Percentiles rank a stretch among this genome's conserved stretches.
Conservation (phyloP, 2,888 invertebrate genomes). For the Dolomedes plantarius region DNA sequence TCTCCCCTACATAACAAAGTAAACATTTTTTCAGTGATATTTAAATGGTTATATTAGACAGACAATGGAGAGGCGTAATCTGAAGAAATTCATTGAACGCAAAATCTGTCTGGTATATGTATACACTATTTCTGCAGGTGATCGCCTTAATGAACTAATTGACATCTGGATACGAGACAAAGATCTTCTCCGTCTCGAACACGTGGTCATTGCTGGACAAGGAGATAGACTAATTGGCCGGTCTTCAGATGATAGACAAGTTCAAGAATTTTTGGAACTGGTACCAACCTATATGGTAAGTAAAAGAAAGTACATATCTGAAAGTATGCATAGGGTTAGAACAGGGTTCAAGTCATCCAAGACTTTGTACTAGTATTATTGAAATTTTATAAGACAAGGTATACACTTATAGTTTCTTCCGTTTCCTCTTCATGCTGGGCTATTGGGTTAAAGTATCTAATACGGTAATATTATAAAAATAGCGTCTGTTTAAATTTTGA, state of each 20-base stretch:
- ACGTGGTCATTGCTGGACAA: constrained; percentile 75
- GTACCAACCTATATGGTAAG: constrained; percentile 75
- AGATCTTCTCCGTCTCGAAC: constrained; percentile 74
- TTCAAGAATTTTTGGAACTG: constrained; percentile 80
- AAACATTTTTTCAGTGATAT: no score
- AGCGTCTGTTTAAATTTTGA: no score
- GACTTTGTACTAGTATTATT: no score
- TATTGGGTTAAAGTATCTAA: no score
- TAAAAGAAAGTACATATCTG: neutral
- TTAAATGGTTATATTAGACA: no score
- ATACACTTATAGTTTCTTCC: no score
- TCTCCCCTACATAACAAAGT: no score
- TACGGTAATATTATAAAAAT: no score
- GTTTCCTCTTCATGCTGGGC: no score
- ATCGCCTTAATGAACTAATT: constrained; percentile 73
- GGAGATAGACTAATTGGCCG: constrained; percentile 82
- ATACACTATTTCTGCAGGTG: constrained; percentile 49
- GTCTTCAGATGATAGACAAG: constrained; percentile 88
- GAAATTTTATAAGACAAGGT: neutral
- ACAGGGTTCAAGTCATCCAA: neutral
- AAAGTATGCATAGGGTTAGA: neutral
- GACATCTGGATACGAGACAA: constrained; percentile 74
- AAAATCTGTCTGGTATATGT: no score
- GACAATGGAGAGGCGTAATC: no score
- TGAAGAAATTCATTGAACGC: no score